A percentile compares a stretch with the other conserved stretches of the same genome.
phyloP scores from a whole-genome alignment of 2,888 invertebrate species.

The Torymus aiolomorphi region DNA sequence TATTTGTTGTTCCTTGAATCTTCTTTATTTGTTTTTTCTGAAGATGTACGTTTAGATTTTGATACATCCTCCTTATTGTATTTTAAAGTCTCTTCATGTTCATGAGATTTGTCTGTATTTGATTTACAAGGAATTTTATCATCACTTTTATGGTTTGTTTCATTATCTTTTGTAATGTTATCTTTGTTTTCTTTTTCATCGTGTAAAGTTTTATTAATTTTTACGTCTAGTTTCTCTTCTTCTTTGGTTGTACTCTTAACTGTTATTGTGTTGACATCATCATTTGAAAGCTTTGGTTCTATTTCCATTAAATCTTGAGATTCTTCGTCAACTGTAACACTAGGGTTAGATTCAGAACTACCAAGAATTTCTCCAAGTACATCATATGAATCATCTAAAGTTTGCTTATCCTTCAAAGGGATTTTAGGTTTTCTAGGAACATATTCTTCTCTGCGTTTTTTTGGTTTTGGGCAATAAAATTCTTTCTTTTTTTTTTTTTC shows the following conservation, averaged over 20 bases:
- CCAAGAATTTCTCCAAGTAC: conserved; percentile 73
- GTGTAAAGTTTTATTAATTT: conserved; percentile 41
- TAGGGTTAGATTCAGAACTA: conserved; percentile 55
- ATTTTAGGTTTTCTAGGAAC: conserved; percentile 72
- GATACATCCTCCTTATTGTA: conserved; percentile 43
- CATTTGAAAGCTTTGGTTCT: conserved; percentile 71
- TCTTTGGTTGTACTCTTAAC: conserved; percentile 46
- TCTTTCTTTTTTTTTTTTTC: conserved; percentile 67
- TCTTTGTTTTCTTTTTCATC: conserved; percentile 75
- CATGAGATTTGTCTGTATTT: conserved; percentile 44
- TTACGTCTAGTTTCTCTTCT: conserved; percentile 33
- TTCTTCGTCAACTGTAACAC: conserved; percentile 57
- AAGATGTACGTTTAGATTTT: conserved; percentile 52
- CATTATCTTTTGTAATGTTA: conserved; percentile 47
- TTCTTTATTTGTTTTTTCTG: conserved; percentile 50
- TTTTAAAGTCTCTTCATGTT: conserved; percentile 52
- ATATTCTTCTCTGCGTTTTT: conserved; percentile 73
- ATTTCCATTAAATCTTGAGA: conserved; percentile 65
- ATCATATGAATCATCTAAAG: conserved; percentile 72
- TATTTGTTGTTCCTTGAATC: conserved; percentile 45
- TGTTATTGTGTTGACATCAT: conserved; percentile 58
- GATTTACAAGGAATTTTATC: conserved; percentile 40
- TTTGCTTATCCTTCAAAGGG: conserved; percentile 67
- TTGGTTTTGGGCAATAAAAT: conserved; percentile 70
- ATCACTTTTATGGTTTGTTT: conserved; percentile 43